Evolutionary conservation across 1,140 invertebrate species (phyloP), one percentile per base, ranked within the genome.

Genomic region (Proctacanthus coquilletti): DNA sequence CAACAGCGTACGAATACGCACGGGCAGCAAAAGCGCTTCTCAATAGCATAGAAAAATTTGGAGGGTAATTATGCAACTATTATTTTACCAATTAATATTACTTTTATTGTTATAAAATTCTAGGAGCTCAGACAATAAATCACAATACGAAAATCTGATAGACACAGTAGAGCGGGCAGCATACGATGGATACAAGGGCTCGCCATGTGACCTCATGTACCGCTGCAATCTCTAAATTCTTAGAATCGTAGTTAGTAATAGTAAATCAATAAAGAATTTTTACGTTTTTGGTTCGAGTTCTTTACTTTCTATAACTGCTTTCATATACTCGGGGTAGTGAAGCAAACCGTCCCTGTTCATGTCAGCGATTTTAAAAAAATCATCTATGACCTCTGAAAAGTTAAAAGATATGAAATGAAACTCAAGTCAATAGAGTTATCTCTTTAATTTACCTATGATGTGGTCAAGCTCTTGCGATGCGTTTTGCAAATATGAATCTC

Each of bases 301-400:
- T 40, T 50, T 50, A 45, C 52, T 45, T 2, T 47, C 48, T 5
- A 50, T 48, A 0, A 60, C 49, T 13, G 57, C 56, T 34, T 54
- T 54, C 1, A 74, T 70, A 50, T 79, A 86, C 60, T 88, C 84
- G 2, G 70, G 55, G 49, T 85, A 87, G 39, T 70, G 79, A 21
- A 88, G 52, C 47, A 74, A 80, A 1, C 84, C 84, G 53, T 88
- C 82, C 32, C 76, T 69, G 52, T 87, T 71, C 4, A 70, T 49
- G 50, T 88, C 84, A 50, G 84, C 81, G 51, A 81, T 77, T 41
- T 62, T 58, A 9, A 88, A 49, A 17, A 85, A 77, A 51, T 72
- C 68, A 46, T 87, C 84, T 40, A 87, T 79, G 18, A 82, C 60
- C 47, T 74, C 82, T 85, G 61, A 23, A 11, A 25, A 23, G 21